phyloP scores from a whole-genome alignment of 2,113 vertebrate genomes.

The Hiodon alosoides region DNA sequence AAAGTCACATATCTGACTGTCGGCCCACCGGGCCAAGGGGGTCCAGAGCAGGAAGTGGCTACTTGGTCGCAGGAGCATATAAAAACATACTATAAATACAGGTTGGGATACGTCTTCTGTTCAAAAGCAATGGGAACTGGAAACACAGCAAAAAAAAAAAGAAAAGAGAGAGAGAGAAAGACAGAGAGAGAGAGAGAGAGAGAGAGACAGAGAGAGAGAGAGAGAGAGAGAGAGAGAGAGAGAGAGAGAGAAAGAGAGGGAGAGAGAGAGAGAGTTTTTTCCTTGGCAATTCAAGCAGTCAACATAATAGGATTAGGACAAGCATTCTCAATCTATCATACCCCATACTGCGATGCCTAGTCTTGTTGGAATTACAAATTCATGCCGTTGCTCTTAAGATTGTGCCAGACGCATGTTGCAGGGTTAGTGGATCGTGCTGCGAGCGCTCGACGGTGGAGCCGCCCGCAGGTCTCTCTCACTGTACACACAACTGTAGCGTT shows the following conservation, averaged over 20 bases:
- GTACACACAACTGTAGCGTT: too few species aligned
- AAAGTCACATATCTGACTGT: too few species aligned
- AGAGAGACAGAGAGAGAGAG: background rate
- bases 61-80: too few species aligned
- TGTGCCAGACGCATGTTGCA: background rate
- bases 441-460: background rate
- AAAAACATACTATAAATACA: too few species aligned
- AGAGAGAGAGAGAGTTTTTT: background rate
- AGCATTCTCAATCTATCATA: background rate
- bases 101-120: too few species aligned
- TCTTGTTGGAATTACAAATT: slow-evolving; percentile 31
- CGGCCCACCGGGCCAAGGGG: too few species aligned
- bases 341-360: slow-evolving; percentile 9
- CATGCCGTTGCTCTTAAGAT: background rate
- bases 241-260: background rate
- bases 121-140: too few species aligned
- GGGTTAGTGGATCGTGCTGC: background rate
- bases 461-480: background rate
- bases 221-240: background rate
- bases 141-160: background rate
- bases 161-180: background rate
- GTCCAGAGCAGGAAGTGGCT: too few species aligned
- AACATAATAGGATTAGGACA: slow-evolving; percentile 16
- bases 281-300: background rate
- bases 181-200: background rate